Evolutionary conservation across 2,888 invertebrate species (phyloP), one percentile per base, ranked within the genome.

Genomic region (Erebia palarica): DNA sequence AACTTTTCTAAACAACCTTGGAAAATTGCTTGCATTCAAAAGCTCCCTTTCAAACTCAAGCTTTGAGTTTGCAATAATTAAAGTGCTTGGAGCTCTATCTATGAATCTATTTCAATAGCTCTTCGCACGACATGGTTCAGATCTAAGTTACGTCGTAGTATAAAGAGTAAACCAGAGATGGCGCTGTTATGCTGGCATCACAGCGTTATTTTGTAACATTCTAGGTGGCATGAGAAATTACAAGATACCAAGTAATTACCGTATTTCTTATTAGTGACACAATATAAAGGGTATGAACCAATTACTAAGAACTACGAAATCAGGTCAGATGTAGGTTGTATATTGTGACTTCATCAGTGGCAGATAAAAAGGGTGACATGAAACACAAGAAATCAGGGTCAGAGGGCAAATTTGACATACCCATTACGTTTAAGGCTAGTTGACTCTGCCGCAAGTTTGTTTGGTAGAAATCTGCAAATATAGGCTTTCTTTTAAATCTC

Each of bases 381-480:
- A n/a, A 51, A 49, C 8, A 47, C n/a, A 51, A 36, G 11, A 58
- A 55, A 21, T 14, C 47, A 9, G 44, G 44, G 21, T 21, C 65
- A 68, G 9, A 61, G 68, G 70, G 69, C 27, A 66, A 72, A 60
- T 53, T 53, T 59, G 67, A 83, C 90, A 84, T 91, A 92, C 92
- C 91, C 83, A 90, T 86, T 72, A 92, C 85, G 75, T 82, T 84
- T 81, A 84, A 85, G 75, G 83, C 86, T 79, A 90, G 81, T 79
- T 87, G 84, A 78, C 84, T 86, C 75, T 83, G 87, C 66, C 82
- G 86, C 77, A 82, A 85, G 80, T 83, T 84, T 73, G 87, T 84
- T 76, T 85, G 86, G 74, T 81, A 88, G 79, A 85, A 85, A 81
- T 90, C 91, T 91, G 91, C 69, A 90, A 91, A 82, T 73, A 69